Conservation (phyloP, 1,140 invertebrate species). For the Platyura marginata region DNA sequence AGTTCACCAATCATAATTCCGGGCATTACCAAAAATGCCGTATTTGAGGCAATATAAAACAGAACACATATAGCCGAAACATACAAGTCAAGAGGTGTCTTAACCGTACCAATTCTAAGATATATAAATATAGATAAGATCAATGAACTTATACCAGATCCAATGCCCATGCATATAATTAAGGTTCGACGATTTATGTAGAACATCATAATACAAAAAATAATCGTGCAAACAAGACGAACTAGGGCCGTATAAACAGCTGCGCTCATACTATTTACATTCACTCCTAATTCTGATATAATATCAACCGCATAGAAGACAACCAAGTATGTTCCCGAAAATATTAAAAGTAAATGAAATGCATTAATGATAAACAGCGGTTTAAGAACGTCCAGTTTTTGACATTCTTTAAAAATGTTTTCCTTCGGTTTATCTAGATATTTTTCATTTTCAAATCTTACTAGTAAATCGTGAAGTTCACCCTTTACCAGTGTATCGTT, state of each 20-base stretch:
- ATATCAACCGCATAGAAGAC: constrained; percentile 59
- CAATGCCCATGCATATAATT: constrained; percentile 39
- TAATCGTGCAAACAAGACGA: constrained; percentile 36
- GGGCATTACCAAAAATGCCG: constrained; percentile 49
- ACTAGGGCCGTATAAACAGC: constrained; percentile 44
- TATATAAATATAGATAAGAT: constrained; percentile 32
- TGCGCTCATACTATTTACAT: constrained; percentile 29
- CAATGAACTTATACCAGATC: constrained; percentile 39
- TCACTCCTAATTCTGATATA: constrained; percentile 30
- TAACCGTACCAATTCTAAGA: constrained; percentile 20
- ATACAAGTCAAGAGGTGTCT: constrained; percentile 21
- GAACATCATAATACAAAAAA: constrained; percentile 40
- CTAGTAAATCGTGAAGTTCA: constrained; percentile 14
- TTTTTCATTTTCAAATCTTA: constrained; percentile 24
- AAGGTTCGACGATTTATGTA: constrained; percentile 39
- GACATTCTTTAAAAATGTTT: constrained; percentile 27
- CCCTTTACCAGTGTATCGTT: constrained; percentile 30
- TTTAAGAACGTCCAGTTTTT: constrained; percentile 38
- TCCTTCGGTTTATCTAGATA: constrained; percentile 25
- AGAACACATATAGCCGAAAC: constrained; percentile 33
- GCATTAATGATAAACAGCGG: constrained; percentile 47
- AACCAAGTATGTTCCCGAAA: constrained; percentile 50
- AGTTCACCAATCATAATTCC: constrained; percentile 52
- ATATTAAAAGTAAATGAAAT: constrained; percentile 48
- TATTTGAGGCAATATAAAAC: constrained; percentile 46